Evolutionary conservation across 2,888 invertebrate genomes (phyloP), one percentile per base, ranked within the genome.

Genomic region (Ariolimax columbianus): DNA sequence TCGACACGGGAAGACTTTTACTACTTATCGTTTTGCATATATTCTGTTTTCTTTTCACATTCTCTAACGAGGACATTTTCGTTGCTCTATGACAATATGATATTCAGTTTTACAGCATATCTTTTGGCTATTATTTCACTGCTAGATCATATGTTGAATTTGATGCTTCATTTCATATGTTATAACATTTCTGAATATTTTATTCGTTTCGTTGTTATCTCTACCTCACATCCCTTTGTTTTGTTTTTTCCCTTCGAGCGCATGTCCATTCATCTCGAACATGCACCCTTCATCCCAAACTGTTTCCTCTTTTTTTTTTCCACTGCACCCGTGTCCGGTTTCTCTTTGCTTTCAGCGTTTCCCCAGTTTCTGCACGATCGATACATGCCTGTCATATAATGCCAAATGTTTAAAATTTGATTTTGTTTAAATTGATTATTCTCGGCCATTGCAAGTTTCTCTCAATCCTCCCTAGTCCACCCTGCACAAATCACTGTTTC

Each of bases 321-420:
- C 33, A 4, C 23, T 30, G 9, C 23, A 59, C 3, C 4, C 36
- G 14, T 70, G 33, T 70, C 70, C 70, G 33, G 36, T 36, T 36
- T 14, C 36, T 2, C 4, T 33, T 23, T 36, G 9, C 4, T 6
- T 3, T 40, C 75, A 43, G 43, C 43, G 3, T 47, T 33, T 75
- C 26, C n/a, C 43, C 11, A 14, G 26, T 38, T 40, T 70, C 33
- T 7, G 33, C 70, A 3, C 7, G 9, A 70, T 70, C 70, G 70
- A 70, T 70, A 33, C 70, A 17, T 70, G 70, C 70, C 17, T 70
- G 70, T 70, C 33, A 70, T 70, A 36, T 70, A 70, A 70, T 70
- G 23, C 33, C 17, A 70, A 70, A 70, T 70, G 70, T 70, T 70
- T 70, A 70, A 70, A 70, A 30, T 70, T 70, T 70, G 70, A 70